Evolutionary conservation across 2,113 vertebrate genomes (phyloP).

Genomic region (Paraplagusia blochii): DNA sequence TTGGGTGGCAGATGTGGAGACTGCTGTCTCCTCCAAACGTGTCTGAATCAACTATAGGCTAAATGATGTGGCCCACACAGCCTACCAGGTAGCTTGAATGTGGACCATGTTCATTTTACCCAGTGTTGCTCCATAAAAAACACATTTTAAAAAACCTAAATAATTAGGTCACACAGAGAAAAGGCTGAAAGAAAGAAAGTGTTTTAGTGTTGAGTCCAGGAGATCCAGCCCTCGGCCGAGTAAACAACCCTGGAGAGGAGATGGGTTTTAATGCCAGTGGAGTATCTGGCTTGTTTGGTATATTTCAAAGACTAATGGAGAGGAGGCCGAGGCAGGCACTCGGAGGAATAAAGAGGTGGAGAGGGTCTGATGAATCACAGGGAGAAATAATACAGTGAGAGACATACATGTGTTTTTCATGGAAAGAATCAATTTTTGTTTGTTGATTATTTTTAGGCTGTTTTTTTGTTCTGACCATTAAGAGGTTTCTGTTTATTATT

Average conservation of each 20-base stretch:
- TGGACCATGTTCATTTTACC: no score
- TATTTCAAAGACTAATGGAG: conserved; percentile 15
- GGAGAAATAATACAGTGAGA: not conserved
- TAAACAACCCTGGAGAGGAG: not conserved
- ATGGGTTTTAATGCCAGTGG: not conserved
- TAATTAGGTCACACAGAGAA: no score
- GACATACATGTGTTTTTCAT: not conserved
- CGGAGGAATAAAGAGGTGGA: conserved; percentile 6
- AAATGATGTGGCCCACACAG: no score
- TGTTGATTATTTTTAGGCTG: not conserved
- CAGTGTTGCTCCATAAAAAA: no score
- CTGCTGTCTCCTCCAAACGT: no score
- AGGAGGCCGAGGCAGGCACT: conserved; percentile 5
- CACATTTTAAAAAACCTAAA: no score
- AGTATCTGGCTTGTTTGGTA: not conserved
- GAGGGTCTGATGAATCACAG: conserved; percentile 19
- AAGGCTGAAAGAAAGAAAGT: no score
- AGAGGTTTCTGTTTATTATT: not conserved
- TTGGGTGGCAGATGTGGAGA: no score
- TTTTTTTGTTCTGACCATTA: not conserved
- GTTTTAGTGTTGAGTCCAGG: no score
- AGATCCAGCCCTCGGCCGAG: no score
- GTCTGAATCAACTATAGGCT: no score
- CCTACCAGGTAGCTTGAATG: no score
- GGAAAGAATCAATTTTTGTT: not conserved